Percentiles rank a stretch among this genome's conserved stretches.
Evolutionary conservation across 2,113 vertebrate species (phyloP).

Genomic region (Nesoenas mayeri): DNA sequence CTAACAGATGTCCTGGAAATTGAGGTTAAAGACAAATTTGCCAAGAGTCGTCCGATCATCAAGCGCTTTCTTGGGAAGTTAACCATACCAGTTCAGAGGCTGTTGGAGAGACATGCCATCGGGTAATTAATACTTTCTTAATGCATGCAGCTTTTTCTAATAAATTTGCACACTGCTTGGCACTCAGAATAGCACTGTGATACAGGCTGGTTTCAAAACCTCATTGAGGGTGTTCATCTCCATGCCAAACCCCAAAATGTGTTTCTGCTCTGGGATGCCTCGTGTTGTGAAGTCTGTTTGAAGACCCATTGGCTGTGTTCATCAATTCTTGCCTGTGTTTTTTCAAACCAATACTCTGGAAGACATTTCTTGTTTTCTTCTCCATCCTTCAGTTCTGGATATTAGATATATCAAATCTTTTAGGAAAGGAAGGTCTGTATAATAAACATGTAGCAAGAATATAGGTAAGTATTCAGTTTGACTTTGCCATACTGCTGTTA

Average conservation of each 20-base stretch:
- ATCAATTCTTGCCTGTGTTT: neutral
- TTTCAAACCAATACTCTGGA: neutral
- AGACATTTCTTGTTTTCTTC: neutral
- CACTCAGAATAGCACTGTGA: neutral
- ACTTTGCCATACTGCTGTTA: neutral
- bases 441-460: neutral
- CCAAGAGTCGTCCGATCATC: slow-evolving; percentile 98
- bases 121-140: slow-evolving; percentile 78
- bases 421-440: neutral
- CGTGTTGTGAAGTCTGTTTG: neutral
- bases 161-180: neutral
- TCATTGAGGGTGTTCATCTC: neutral
- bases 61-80: slow-evolving; percentile 98
- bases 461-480: neutral
- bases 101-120: slow-evolving; percentile 90
- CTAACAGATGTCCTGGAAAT: slow-evolving; percentile 98
- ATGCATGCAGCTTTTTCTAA: neutral
- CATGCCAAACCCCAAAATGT: neutral
- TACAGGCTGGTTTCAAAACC: neutral
- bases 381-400: neutral
- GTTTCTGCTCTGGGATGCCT: neutral
- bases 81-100: slow-evolving; percentile 93
- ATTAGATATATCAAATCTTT: neutral
- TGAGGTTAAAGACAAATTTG: slow-evolving; percentile 99
- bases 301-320: neutral